Percentiles rank a stretch among this genome's conserved stretches.
Evolutionary conservation across 2,888 invertebrate genomes (phyloP).

Genomic region (Oscheius sp.): DNA sequence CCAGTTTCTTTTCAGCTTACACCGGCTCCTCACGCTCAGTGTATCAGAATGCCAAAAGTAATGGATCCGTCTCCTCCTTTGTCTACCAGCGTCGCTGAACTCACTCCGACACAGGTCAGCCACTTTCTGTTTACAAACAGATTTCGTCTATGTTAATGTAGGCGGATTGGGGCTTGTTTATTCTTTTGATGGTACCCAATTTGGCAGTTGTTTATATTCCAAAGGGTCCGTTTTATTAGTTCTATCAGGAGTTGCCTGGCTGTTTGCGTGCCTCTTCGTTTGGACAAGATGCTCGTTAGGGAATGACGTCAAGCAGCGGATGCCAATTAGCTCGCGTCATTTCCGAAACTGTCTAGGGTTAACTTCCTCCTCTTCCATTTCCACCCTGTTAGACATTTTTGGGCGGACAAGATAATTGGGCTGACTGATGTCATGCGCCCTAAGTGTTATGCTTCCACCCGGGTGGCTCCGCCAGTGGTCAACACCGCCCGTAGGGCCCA

Average conservation of each 20-base stretch:
- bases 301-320: conserved; percentile 20
- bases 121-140: background rate
- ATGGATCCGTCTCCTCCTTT: background rate
- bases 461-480: conserved; percentile 1
- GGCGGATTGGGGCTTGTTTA: no score
- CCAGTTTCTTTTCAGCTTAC: conserved; percentile 26
- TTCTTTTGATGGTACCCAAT: no score
- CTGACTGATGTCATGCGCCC: conserved; percentile 4
- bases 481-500: conserved; percentile 11
- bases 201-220: no score
- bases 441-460: background rate
- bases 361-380: background rate
- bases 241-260: background rate
- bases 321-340: conserved; percentile 26
- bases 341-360: background rate
- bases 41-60: conserved; percentile 26
- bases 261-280: conserved; percentile 18
- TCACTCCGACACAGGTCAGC: conserved; percentile 24
- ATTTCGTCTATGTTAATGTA: no score
- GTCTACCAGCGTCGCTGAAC: conserved; percentile 25
- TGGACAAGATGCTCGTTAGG: conserved; percentile 19
- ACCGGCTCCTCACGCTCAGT: conserved; percentile 33
- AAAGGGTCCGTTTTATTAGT: no score
- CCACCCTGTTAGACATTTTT: background rate
- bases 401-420: background rate